phyloP scores from a whole-genome alignment of 2,113 vertebrate species.

The Herpailurus yagouaroundi region DNA sequence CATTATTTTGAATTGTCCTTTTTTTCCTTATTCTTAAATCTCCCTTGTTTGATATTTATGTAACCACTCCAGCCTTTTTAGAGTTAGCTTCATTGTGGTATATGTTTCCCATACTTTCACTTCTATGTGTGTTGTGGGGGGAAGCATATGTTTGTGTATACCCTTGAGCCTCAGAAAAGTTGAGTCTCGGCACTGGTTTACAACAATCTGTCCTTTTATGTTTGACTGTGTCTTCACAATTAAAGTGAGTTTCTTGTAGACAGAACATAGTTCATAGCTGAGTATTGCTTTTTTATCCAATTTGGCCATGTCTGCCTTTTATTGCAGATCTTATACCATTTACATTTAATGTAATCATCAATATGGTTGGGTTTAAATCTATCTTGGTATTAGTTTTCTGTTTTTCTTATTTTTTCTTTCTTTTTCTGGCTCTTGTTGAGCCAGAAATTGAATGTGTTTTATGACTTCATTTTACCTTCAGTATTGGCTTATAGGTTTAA shows the following conservation, averaged over 20 bases:
- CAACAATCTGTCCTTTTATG: background rate
- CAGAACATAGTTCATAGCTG: background rate
- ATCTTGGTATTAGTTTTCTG: background rate
- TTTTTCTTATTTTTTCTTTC: background rate
- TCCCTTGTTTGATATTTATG: background rate
- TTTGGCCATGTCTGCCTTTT: background rate
- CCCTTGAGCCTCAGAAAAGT: background rate
- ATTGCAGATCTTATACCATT: background rate
- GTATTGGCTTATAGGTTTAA: background rate
- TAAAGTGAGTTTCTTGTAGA: background rate
- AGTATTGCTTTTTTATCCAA: background rate
- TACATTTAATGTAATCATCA: background rate
- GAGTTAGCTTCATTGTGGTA: background rate
- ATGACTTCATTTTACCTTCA: background rate
- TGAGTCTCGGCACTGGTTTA: background rate
- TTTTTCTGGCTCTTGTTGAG: background rate
- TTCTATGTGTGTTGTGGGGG: background rate
- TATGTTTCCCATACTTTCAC: background rate
- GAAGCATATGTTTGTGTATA: background rate
- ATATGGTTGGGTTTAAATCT: background rate
- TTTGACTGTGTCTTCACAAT: background rate
- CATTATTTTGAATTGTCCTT: background rate
- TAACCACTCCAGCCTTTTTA: background rate
- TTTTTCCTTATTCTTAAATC: background rate
- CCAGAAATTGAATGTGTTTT: background rate